These are phyloP conservation scores for Argyrosomus regius DNA, from an alignment of 2,797 vertebrate genomes.

Conservation along the genomic window DNA sequence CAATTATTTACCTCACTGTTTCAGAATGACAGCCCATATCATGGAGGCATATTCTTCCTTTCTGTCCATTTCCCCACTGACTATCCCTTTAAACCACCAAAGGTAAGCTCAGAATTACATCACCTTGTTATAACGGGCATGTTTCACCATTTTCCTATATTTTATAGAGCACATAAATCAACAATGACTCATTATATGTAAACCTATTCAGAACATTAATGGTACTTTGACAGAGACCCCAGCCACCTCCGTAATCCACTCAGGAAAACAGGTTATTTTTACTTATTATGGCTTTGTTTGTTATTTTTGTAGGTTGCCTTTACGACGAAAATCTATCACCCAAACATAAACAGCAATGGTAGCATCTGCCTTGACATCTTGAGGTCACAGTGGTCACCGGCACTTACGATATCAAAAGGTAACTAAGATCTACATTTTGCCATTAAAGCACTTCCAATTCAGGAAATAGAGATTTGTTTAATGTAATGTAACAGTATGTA, in stretches of 20 bases:
- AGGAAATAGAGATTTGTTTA: neutral
- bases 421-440: conserved; percentile 18
- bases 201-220: neutral
- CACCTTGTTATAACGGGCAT: neutral
- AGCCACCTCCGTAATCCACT: neutral
- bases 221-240: neutral
- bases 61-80: conserved; percentile 90
- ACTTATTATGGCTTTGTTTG: conserved; percentile 10
- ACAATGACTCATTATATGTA: neutral
- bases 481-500: neutral
- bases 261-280: neutral
- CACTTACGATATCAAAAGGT: conserved; percentile 91
- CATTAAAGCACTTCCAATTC: conserved; percentile 5
- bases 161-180: neutral
- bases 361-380: conserved; percentile 92
- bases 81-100: conserved; percentile 92
- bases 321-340: conserved; percentile 91
- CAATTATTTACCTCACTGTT: conserved; percentile 47
- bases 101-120: conserved; percentile 76
- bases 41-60: conserved; percentile 90
- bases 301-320: conserved; percentile 85
- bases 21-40: conserved; percentile 89
- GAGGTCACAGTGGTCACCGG: conserved; percentile 91
- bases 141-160: neutral
- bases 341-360: conserved; percentile 92